Base-by-base conservation (phyloP, 1,140 invertebrate genomes). In the Leptinotarsa lineolata region DNA sequence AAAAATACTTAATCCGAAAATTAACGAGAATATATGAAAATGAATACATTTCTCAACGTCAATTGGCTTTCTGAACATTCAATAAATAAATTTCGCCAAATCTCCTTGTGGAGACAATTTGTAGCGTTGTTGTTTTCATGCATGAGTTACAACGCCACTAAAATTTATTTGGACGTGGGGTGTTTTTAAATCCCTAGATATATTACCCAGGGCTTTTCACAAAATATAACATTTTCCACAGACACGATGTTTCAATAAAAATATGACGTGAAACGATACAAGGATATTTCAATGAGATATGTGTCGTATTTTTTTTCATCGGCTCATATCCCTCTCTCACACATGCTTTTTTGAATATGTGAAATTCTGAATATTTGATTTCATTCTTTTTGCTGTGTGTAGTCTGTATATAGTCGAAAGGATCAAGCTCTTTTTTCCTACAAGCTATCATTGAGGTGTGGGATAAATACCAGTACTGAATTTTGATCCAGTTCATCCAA, bases 81-180 rank as follows among this genome's bases (percentile, higher is more conserved):
- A 63, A 24, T 20, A 24, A 63, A 63, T 63, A 63, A 20, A 63
- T 63, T 18, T 15, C 22, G 16, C 16, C 21, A 24, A 63, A 63
- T 20, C 60, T 63, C 60, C 16, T 63, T 24, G 22, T 24, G 22
- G 60, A 63, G 60, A 63, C 60, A 63, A 63, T 63, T 63, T 63
- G 60, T 63, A 63, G 60, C 60, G 22, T 63, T 63, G 60, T 63
- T 63, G 13, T 63, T 63, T 63, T 63, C 60, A 2, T 63, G 60
- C 60, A 63, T 63, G 60, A 63, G 60, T 63, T 63, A 63, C 60
- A 24, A 20, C 60, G 18, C 60, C 20, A 21, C 60, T 63, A 20
- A 20, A 63, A 63, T 63, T 63, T 63, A 63, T 63, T 63, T 63
- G 60, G 20, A 63, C 60, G 60, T 63, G 60, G 60, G 60, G 60